Base-by-base conservation (phyloP, 2,797 vertebrate genomes). In the Propithecus deckenii region DNA sequence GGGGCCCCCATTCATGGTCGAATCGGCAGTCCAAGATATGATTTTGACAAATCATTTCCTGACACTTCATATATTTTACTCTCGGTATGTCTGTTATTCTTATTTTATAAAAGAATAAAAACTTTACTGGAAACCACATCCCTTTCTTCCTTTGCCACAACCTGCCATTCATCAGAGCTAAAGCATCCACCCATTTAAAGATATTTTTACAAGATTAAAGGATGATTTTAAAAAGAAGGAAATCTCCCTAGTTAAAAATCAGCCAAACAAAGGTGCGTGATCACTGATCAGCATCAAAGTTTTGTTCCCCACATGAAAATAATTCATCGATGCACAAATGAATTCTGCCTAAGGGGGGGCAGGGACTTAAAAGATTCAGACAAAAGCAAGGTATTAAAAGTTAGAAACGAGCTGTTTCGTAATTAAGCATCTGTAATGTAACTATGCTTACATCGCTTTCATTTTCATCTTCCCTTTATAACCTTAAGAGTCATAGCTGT, bases 141-240 rank as follows among this genome's bases (percentile, higher is more conserved):
- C 86, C 67, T 81, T 93, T 97, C 94, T 96, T 95, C 43, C 65
- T 84, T 89, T 84, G 52, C 80, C 87, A 87, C 91, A 94, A 93
- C 46, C 59, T 84, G 92, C 75, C 79, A 75, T 74, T 92, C 91
- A 87, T 85, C 93, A 93, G 63, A 96, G 93, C 35, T 72, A 0
- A 0, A 97, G 80, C 63, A 95, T 80, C 95, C 94, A 96, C 81
- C 81, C 89, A 94, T 96, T 96, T 95, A 61, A 96, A 98, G 97
- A 57, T 97, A 92, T 97, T 97, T 98, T 96, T 94, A 63, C 41
- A 79, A 98, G 91, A 95, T 95, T 79, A 83, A 97, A 97, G 97
- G 96, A 95, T 17, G 43, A 50, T 69, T 86, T 94, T 86, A 41
- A 96, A 96, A 95, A 93, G 92, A 96, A 98, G 98, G 43, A 78